Evolutionary conservation across 2,113 vertebrate species (phyloP).

Genomic region (Grallaria varia): DNA sequence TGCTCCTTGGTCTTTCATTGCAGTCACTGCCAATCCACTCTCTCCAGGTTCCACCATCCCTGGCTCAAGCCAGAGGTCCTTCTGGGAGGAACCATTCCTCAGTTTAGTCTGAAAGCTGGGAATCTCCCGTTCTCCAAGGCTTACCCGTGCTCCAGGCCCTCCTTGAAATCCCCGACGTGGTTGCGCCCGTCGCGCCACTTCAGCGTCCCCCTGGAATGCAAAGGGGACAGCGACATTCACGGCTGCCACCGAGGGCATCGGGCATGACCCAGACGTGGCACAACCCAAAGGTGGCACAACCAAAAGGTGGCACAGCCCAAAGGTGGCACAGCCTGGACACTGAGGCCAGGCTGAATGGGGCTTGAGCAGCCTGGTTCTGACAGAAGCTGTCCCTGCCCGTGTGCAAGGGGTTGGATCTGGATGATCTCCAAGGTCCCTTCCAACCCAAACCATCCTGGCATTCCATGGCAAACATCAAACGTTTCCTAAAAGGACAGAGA

Average conservation of each 20-base stretch:
- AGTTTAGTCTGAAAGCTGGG: background rate
- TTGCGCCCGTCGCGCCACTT: conserved; percentile 74
- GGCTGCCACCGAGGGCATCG: no score
- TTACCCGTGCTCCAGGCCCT: conserved; percentile 80
- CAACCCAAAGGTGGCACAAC: no score
- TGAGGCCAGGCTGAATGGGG: background rate
- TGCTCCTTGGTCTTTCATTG: background rate
- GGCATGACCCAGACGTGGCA: no score
- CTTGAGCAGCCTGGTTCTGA: background rate
- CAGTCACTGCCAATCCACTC: rapidly evolving
- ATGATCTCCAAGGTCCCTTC: background rate
- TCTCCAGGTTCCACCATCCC: background rate
- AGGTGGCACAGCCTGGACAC: no score
- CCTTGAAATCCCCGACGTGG: conserved; percentile 70
- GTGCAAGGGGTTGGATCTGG: background rate
- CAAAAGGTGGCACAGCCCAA: no score
- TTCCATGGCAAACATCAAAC: background rate
- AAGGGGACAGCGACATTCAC: no score
- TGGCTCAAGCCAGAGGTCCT: background rate
- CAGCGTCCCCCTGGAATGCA: conserved; percentile 72
- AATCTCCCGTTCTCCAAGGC: background rate
- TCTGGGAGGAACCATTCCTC: background rate
- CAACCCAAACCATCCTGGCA: background rate
- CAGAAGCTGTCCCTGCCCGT: background rate
- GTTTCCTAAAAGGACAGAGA: rapidly evolving